Conservation (phyloP, 1,140 invertebrate species). For the Zaprionus taronus region DNA sequence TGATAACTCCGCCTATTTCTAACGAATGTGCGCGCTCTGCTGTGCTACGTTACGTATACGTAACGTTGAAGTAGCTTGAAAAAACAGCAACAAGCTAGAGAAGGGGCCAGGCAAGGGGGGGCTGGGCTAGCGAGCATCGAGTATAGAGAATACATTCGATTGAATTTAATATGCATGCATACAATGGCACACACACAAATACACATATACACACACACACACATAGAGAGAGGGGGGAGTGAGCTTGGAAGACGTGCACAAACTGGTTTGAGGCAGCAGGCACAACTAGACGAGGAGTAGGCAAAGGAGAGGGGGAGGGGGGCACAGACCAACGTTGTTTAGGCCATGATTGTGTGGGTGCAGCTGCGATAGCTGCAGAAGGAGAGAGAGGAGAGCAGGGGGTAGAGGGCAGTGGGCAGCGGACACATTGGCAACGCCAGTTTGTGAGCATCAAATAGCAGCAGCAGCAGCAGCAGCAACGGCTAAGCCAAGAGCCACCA, state of each 20-base stretch:
- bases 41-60: constrained; percentile 60
- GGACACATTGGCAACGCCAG: constrained; percentile 5
- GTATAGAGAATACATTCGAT: constrained; percentile 83
- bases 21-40: constrained; percentile 62
- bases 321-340: constrained; percentile 52
- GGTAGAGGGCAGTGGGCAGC: constrained; percentile 6
- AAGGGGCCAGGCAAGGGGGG: constrained; percentile 20
- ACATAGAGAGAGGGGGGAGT: constrained; percentile 2
- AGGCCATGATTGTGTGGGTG: constrained; percentile 64
- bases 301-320: not conserved
- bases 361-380: constrained; percentile 31
- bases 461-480: constrained; percentile 35
- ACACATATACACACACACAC: constrained; percentile 34
- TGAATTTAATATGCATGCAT: constrained; percentile 84
- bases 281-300: not conserved
- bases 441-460: constrained; percentile 51
- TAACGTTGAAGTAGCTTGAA: constrained; percentile 49
- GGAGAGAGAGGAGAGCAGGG: constrained; percentile 3
- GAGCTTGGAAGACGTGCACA: constrained; percentile 30
- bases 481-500: constrained; percentile 66
- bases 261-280: constrained; percentile 21
- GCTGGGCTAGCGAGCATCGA: constrained; percentile 50
- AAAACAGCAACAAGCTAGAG: not conserved
- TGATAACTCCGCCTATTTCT: constrained; percentile 84
- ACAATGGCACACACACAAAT: constrained; percentile 62